Evolutionary conservation across 2,888 invertebrate species (phyloP).

Genomic region (Drosophila fungiperda): DNA sequence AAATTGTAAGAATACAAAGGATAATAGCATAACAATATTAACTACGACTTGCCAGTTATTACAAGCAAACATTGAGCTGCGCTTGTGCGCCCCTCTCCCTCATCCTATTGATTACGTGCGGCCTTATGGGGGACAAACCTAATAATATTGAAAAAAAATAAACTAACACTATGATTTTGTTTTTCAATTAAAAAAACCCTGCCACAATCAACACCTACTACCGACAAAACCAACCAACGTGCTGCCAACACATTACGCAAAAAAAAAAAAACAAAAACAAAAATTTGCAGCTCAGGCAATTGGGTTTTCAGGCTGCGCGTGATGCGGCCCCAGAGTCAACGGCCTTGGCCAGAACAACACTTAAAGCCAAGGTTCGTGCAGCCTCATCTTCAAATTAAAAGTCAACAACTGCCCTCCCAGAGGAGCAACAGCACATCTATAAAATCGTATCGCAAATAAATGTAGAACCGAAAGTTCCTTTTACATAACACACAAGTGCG

Average conservation of each 20-base stretch:
- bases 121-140: slow-evolving; percentile 31
- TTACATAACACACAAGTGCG: slow-evolving; percentile 65
- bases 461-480: slow-evolving; percentile 37
- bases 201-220: slow-evolving; percentile 30
- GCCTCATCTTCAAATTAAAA: slow-evolving; percentile 18
- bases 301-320: slow-evolving; percentile 68
- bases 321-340: slow-evolving; percentile 59
- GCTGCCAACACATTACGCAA: slow-evolving; percentile 70
- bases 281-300: slow-evolving; percentile 67
- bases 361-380: slow-evolving; percentile 70
- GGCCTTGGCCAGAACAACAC: slow-evolving; percentile 46
- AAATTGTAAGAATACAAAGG: slow-evolving; percentile 83
- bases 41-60: slow-evolving; percentile 30
- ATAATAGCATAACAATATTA: slow-evolving; percentile 29
- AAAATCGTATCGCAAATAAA: slow-evolving; percentile 1
- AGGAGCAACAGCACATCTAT: slow-evolving; percentile 1
- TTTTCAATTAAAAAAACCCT: slow-evolving; percentile 19
- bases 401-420: slow-evolving; percentile 10
- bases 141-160: slow-evolving; percentile 15
- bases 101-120: slow-evolving; percentile 57
- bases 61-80: slow-evolving; percentile 36
- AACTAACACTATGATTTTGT: slow-evolving; percentile 55
- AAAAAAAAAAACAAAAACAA: slow-evolving; percentile 50
- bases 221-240: slow-evolving; percentile 36
- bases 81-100: slow-evolving; percentile 21